A percentile compares a stretch with the other conserved stretches of the same genome.
Evolutionary conservation across 2,888 invertebrate genomes (phyloP).

Genomic region (Drosophila neotestacea): DNA sequence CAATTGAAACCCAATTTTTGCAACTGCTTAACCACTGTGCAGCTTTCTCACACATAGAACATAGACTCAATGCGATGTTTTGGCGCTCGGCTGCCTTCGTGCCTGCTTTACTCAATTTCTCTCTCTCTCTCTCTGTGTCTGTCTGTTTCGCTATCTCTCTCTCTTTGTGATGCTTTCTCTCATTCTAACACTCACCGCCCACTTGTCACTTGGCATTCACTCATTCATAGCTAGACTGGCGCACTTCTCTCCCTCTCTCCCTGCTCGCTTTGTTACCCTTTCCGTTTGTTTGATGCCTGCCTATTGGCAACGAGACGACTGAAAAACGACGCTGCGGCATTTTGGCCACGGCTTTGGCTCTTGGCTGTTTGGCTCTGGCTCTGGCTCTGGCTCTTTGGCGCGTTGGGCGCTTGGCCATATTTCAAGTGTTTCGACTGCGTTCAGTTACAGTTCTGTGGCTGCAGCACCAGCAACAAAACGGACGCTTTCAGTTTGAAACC

Average conservation of each 20-base stretch:
- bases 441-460: slow-evolving; percentile 71
- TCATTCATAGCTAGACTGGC: slow-evolving; percentile 73
- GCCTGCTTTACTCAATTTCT: slow-evolving; percentile 14
- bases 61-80: slow-evolving; percentile 57
- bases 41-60: slow-evolving; percentile 29
- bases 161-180: slow-evolving; percentile 23
- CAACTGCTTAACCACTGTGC: slow-evolving; percentile 33
- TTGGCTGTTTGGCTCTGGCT: slow-evolving; percentile 9
- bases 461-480: slow-evolving; percentile 67
- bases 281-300: slow-evolving; percentile 17
- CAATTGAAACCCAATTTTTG: neutral
- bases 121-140: slow-evolving; percentile 22
- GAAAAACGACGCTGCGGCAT: slow-evolving; percentile 73
- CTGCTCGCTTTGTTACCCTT: slow-evolving; percentile 3
- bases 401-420: slow-evolving; percentile 68
- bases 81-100: slow-evolving; percentile 42
- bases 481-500: slow-evolving; percentile 21
- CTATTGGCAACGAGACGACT: slow-evolving; percentile 67
- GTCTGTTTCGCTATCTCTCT: slow-evolving; percentile 10
- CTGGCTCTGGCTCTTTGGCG: slow-evolving; percentile 39
- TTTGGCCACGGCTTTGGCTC: slow-evolving; percentile 69
- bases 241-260: neutral
- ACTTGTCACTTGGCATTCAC: slow-evolving; percentile 76
- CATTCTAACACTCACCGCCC: slow-evolving; percentile 62
- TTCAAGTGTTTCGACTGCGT: slow-evolving; percentile 64